Base-by-base conservation (phyloP, 2,888 invertebrate species). In the Pediacus dermestoides region DNA sequence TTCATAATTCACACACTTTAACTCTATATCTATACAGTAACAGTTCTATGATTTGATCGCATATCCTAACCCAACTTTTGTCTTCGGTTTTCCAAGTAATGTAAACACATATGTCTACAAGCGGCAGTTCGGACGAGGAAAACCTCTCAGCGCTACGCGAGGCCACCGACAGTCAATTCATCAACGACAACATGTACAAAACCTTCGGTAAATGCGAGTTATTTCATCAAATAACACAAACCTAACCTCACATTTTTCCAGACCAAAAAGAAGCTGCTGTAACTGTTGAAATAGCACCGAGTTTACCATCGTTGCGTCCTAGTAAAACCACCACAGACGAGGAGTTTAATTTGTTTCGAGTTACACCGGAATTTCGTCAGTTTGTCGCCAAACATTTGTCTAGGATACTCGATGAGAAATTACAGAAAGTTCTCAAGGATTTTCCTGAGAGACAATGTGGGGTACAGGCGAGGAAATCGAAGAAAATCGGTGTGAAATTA, bases 321-420 rank as follows among this genome's bases (percentile, higher is more conserved):
- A 22, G 34, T 3, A 45, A 46, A 14, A 68, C 65, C 43, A 63
- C 74, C 4, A n/a, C n/a, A n/a, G 67, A 72, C 22, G 74, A 75
- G 45, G 75, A 76, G 46, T 76, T 74, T 51, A 76, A 76, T 58
- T 66, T 73, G 1, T 72, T 64, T n/a, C 54, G 71, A 52, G 73
- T 77, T 1, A 75, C 77, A 2, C 68, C 70, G 10, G 70, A 73
- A 48, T 68, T 77, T 63, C 75, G 75, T 52, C 70, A 65, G 21
- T 66, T 62, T 40, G 73, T 78, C 33, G 74, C 74, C 4, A 70
- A 69, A 26, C 74, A 74, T 61, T 58, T 78, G 26, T 72, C 75
- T 1, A 64, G 63, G 11, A 60, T 75, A 16, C 70, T 79, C 22
- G 65, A 71, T 23, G 69, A 66, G 44, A 66, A 66, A 40, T 52